A percentile compares a stretch with the other conserved stretches of the same genome.
These are phyloP conservation scores for Scaptomyza flava DNA, from an alignment of 2,888 invertebrate genomes.

Conservation along the genomic window DNA sequence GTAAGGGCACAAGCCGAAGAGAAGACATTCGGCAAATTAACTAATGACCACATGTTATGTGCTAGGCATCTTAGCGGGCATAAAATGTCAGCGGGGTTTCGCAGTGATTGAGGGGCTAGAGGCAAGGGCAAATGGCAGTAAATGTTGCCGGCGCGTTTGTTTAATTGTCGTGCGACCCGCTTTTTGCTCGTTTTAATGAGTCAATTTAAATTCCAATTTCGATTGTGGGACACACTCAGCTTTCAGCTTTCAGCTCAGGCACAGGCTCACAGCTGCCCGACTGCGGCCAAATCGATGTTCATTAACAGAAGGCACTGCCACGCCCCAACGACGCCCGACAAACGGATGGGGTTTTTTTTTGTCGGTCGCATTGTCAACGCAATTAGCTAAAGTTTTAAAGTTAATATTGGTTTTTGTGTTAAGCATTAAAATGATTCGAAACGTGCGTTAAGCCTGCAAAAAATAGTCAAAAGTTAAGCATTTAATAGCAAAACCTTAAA, in stretches of 20 bases:
- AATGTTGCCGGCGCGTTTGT: conserved; percentile 58
- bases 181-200: conserved; percentile 78
- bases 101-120: background rate
- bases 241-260: conserved; percentile 6
- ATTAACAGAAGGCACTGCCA: conserved; percentile 64
- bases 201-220: conserved; percentile 80
- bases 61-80: conserved; percentile 28
- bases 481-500: conserved; percentile 2
- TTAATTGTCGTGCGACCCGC: conserved; percentile 79
- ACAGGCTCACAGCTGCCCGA: conserved; percentile 3
- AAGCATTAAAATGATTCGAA: conserved; percentile 46
- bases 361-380: conserved; percentile 62
- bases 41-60: conserved; percentile 72
- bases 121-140: conserved; percentile 5
- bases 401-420: conserved; percentile 60
- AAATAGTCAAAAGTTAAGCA: conserved; percentile 3
- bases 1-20: conserved; percentile 34
- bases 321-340: conserved; percentile 31
- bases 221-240: conserved; percentile 63
- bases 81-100: conserved; percentile 3
- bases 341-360: conserved; percentile 28
- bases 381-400: conserved; percentile 72
- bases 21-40: conserved; percentile 73
- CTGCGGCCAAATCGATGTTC: conserved; percentile 77
- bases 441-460: conserved; percentile 22